Evolutionary conservation across 2,888 invertebrate species (phyloP).

Genomic region (Galeruca laticollis): DNA sequence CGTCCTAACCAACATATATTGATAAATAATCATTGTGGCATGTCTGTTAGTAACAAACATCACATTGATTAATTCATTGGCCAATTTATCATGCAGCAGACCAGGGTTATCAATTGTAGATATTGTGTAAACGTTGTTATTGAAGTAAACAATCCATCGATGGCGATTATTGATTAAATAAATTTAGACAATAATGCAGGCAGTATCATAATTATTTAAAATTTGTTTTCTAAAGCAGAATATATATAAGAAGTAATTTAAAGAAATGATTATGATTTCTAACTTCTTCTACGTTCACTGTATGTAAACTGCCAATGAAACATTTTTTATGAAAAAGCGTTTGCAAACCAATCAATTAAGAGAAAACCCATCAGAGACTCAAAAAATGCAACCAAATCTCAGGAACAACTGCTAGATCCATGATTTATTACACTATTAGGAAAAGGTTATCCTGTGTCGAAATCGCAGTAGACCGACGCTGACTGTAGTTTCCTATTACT

Average conservation of each 20-base stretch:
- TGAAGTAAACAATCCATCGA: background rate
- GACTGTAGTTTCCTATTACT: conserved; percentile 12
- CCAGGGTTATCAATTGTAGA: background rate
- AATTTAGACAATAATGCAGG: background rate
- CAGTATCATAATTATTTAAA: no score
- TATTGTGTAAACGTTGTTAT: conserved; percentile 2
- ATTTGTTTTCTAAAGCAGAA: no score
- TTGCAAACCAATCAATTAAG: conserved; percentile 13
- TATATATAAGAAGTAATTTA: no score
- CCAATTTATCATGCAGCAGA: background rate
- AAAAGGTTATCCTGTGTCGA: conserved; percentile 37
- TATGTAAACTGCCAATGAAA: no score
- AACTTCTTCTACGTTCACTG: background rate
- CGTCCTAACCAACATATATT: background rate
- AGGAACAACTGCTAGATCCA: conserved; percentile 38
- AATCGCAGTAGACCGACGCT: conserved; percentile 29
- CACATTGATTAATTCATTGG: background rate
- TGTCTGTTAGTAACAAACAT: background rate
- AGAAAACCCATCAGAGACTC: background rate
- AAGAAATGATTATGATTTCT: no score
- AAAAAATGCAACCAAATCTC: conserved; percentile 40
- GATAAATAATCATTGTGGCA: conserved; percentile 2
- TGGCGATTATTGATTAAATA: background rate
- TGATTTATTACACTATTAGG: conserved; percentile 41
- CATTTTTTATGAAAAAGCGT: background rate